Percentiles rank a stretch among this genome's conserved stretches.
Conservation (phyloP, 23 tunicate species). For the Halocynthia aurantium region DNA sequence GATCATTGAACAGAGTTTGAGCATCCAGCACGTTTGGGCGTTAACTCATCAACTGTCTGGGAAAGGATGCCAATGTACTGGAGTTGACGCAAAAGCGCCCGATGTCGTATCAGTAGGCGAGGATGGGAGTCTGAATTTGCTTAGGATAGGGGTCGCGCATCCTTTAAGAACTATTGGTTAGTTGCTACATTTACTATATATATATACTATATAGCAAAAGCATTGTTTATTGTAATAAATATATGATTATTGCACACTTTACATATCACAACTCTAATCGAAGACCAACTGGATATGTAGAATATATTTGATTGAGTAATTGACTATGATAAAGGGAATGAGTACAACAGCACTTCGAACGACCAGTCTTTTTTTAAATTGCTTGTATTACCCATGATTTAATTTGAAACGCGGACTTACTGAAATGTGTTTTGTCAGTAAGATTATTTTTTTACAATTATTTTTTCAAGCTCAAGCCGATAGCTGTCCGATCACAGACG, state of each 20-base stretch:
- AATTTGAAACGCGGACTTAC: no score
- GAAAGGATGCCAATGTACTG: constrained; percentile 22
- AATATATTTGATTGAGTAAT: no score
- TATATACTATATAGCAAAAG: background rate
- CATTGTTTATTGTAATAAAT: background rate
- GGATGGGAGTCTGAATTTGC: constrained; percentile 57
- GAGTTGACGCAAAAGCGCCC: constrained; percentile 40
- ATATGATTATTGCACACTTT: no score
- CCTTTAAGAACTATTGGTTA: constrained; percentile 61
- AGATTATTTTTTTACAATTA: no score
- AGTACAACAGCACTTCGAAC: no score
- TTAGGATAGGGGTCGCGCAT: constrained; percentile 38
- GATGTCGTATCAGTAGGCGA: constrained; percentile 71
- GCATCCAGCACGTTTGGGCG: background rate
- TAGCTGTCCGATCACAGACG: constrained; percentile 70
- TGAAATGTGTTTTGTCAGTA: no score
- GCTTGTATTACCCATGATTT: no score
- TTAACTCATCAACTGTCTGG: constrained; percentile 5
- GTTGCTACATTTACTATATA: background rate
- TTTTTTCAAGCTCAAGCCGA: constrained; percentile 29
- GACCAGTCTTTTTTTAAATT: background rate
- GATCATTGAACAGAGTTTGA: background rate
- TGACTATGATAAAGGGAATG: no score
- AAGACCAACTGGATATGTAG: no score
- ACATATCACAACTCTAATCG: background rate